These are phyloP conservation scores for Ormyrus thymus DNA, from an alignment of 2,888 invertebrate species.

Conservation along the genomic window DNA sequence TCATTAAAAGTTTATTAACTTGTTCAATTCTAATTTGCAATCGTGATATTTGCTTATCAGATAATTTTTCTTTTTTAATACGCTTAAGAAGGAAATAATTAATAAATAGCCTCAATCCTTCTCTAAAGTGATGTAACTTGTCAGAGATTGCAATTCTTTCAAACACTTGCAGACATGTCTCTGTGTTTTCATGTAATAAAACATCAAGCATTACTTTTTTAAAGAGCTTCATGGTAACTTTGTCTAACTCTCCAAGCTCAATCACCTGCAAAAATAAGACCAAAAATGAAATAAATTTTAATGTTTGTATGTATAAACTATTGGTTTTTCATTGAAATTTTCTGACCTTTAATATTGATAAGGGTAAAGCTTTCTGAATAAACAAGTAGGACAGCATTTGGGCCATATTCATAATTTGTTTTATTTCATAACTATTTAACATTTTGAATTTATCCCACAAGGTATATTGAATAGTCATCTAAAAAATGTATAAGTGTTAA, in stretches of 20 bases:
- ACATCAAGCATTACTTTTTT: constrained; percentile 86
- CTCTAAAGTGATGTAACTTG: constrained; percentile 87
- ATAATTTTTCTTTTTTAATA: constrained; percentile 73
- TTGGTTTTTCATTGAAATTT: neutral
- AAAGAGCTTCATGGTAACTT: constrained; percentile 85
- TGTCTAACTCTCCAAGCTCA: constrained; percentile 90
- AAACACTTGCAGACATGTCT: constrained; percentile 81
- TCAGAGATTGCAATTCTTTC: constrained; percentile 83
- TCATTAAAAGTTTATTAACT: constrained; percentile 81
- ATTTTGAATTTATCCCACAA: constrained; percentile 95
- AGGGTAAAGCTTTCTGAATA: constrained; percentile 83
- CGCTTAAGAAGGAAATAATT: constrained; percentile 88
- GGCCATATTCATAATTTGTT: constrained; percentile 85
- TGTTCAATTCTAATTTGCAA: constrained; percentile 79
- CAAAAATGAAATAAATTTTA: constrained; percentile 41
- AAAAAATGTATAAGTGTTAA: constrained; percentile 60
- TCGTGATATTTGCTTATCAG: constrained; percentile 75
- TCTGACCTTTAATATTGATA: constrained; percentile 90
- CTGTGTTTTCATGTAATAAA: constrained; percentile 81
- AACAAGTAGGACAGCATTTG: constrained; percentile 88
- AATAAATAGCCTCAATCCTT: constrained; percentile 89
- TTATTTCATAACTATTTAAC: constrained; percentile 80
- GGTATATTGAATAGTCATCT: constrained; percentile 91
- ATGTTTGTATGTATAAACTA: constrained; percentile 9
- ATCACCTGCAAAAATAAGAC: constrained; percentile 79